These are phyloP conservation scores for Sebastes elongatus DNA, from an alignment of 2,797 vertebrate species.

Conservation along the genomic window DNA sequence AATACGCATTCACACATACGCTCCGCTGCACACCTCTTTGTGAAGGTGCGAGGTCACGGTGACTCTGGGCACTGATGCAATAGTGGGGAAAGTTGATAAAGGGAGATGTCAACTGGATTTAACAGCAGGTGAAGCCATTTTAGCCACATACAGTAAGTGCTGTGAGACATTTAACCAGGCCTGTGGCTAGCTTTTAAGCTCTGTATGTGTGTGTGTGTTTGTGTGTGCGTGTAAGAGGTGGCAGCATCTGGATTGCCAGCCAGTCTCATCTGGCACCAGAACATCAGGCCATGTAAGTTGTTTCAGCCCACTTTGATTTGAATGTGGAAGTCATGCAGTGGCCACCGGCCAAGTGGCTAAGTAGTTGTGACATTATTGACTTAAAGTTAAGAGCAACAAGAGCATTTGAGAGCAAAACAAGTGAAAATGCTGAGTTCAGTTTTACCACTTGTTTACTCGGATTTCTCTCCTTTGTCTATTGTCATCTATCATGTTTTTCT, in stretches of 20 bases:
- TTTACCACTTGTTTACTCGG: not conserved
- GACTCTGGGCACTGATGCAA: conserved; percentile 28
- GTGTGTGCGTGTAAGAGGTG: not conserved
- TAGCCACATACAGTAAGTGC: conserved; percentile 14
- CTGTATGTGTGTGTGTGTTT: not conserved
- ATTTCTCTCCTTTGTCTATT: not conserved
- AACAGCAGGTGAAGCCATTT: conserved; percentile 36
- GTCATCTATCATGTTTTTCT: not conserved
- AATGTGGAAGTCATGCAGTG: not conserved
- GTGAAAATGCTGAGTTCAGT: not conserved
- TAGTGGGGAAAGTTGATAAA: conserved; percentile 27
- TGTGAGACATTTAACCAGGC: conserved; percentile 28
- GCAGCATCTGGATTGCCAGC: not conserved
- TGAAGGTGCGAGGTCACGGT: conserved; percentile 28
- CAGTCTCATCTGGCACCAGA: conserved; percentile 4
- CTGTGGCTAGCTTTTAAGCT: conserved; percentile 13
- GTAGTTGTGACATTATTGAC: not conserved
- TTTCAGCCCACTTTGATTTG: not conserved
- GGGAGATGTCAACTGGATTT: conserved; percentile 37
- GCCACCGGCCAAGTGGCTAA: not conserved
- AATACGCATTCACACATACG: not conserved
- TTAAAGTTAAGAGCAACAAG: not conserved
- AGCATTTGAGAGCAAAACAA: not conserved
- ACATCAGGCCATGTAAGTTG: not conserved
- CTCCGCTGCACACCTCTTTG: conserved; percentile 1